Conservation (phyloP, 2,888 invertebrate genomes). For the Diloba caeruleocephala region DNA sequence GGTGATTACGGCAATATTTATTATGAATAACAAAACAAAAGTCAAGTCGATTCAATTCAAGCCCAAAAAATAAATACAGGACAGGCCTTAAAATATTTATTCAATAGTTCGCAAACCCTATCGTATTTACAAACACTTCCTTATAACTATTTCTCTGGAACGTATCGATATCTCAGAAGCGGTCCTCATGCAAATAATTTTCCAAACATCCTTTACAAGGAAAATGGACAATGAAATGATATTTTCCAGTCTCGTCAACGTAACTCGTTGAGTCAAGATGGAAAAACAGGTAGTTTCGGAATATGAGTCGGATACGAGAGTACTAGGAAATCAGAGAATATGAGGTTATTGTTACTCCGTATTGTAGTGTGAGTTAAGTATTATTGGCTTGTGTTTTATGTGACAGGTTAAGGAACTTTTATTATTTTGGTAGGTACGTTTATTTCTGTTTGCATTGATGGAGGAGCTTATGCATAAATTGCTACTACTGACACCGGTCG, state of each 20-base stretch:
- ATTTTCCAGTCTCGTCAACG: conserved; percentile 10
- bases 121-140: conserved; percentile 8
- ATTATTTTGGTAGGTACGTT: too few species aligned
- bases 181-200: conserved; percentile 37
- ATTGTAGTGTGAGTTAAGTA: too few species aligned
- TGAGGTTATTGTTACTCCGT: background rate
- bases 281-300: conserved; percentile 12
- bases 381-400: too few species aligned
- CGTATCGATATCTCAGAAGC: conserved; percentile 30
- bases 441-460: too few species aligned
- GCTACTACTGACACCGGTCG: too few species aligned
- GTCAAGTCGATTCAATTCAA: too few species aligned
- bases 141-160: conserved; percentile 31
- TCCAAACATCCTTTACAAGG: conserved; percentile 41
- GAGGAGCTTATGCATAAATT: too few species aligned
- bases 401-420: too few species aligned
- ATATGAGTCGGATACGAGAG: conserved; percentile 11
- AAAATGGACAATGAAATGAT: conserved; percentile 44
- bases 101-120: background rate
- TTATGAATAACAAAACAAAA: too few species aligned
- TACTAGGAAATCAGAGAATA: conserved; percentile 27
- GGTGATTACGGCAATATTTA: too few species aligned
- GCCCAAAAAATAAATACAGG: too few species aligned
- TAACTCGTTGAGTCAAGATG: conserved; percentile 10
- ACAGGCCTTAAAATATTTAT: background rate